These are phyloP conservation scores for Emydocephalus ijimae DNA, from an alignment of 2,113 vertebrate species.

Conservation along the genomic window DNA sequence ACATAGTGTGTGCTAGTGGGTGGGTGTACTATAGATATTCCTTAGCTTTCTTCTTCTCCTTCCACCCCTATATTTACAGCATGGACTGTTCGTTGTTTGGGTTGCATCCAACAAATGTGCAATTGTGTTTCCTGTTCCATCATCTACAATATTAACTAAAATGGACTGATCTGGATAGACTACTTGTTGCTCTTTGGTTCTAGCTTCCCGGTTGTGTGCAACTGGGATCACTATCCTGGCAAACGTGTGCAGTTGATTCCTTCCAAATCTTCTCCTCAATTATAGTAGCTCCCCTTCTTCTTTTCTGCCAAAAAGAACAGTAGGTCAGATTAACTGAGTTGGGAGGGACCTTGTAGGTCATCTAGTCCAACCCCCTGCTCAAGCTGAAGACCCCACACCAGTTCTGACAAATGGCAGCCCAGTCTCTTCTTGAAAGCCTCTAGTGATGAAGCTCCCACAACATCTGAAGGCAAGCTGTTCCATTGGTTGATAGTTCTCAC, in stretches of 20 bases:
- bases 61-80: slow-evolving; percentile 26
- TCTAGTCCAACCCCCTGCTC: too few relatives aligned
- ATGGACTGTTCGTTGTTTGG: slow-evolving; percentile 35
- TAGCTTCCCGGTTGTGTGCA: slow-evolving; percentile 27
- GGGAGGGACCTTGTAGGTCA: too few relatives aligned
- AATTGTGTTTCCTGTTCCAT: slow-evolving; percentile 48
- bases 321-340: too few relatives aligned
- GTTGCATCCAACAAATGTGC: slow-evolving; percentile 36
- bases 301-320: not conserved
- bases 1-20: too few relatives aligned
- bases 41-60: not conserved
- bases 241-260: slow-evolving; percentile 29
- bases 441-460: too few relatives aligned
- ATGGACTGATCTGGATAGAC: slow-evolving; percentile 12
- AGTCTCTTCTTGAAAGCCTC: too few relatives aligned
- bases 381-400: too few relatives aligned
- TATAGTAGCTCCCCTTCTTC: not conserved
- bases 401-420: too few relatives aligned
- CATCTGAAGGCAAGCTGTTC: too few relatives aligned
- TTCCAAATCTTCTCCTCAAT: slow-evolving; percentile 30
- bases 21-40: not conserved
- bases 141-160: slow-evolving; percentile 43
- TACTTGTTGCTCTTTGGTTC: slow-evolving; percentile 28
- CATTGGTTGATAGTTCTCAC: too few relatives aligned
- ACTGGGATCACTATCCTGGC: slow-evolving; percentile 46